A percentile compares a stretch with the other conserved stretches of the same genome.
Conservation (phyloP, 2,113 vertebrate species). For the Xenopus tropicalis region UCB_Xtro_10.0 CM004447.2:123014501-123015000, state of each 20-base stretch:
- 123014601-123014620: neutral
- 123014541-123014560: neutral
- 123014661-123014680: neutral
- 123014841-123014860: constrained; percentile 34
- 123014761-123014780: constrained; percentile 45
- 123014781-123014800: constrained; percentile 36
- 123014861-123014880: constrained; percentile 42
- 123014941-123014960: constrained; percentile 6
- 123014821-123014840: constrained; percentile 33
- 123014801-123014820: constrained; percentile 4
- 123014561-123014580: neutral
- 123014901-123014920: constrained; percentile 46
- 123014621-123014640: too few relatives aligned
- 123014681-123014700: constrained; percentile 24
- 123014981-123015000: neutral
- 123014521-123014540: neutral
- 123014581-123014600: neutral
- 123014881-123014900: constrained; percentile 11
- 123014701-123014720: constrained; percentile 12
- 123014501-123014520: too few relatives aligned
- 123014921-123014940: constrained; percentile 29
- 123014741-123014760: constrained; percentile 45
- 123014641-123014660: neutral
- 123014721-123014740: constrained; percentile 21
- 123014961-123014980: neutral